phyloP scores from a whole-genome alignment of 2,888 invertebrate species.

The Pyrgus malvae region DNA sequence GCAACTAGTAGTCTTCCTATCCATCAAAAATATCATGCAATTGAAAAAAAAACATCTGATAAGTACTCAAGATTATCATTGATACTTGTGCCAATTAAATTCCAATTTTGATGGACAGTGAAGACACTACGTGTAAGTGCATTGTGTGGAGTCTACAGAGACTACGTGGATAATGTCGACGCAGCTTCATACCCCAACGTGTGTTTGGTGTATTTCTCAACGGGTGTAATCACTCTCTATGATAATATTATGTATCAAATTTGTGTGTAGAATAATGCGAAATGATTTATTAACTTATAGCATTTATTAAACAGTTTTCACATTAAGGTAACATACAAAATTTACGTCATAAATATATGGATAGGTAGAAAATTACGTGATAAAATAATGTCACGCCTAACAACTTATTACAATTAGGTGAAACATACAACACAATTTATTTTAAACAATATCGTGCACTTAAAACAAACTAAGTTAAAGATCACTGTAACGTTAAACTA shows the following conservation, averaged over 20 bases:
- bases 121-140: constrained; percentile 51
- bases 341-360: constrained; percentile 72
- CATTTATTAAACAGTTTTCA: constrained; percentile 78
- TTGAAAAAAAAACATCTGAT: neutral
- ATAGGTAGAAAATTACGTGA: constrained; percentile 70
- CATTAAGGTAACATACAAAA: constrained; percentile 79
- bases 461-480: constrained; percentile 76
- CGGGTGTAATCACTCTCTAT: constrained; percentile 11
- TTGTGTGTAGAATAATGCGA: constrained; percentile 74
- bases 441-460: constrained; percentile 80
- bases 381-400: constrained; percentile 77
- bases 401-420: constrained; percentile 77
- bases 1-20: constrained; percentile 52
- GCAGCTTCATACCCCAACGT: constrained; percentile 6
- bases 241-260: constrained; percentile 21
- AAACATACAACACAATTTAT: constrained; percentile 79
- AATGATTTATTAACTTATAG: constrained; percentile 73
- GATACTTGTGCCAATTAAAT: neutral
- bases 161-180: constrained; percentile 21
- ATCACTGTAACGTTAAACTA: constrained; percentile 78
- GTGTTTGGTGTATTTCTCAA: constrained; percentile 2
- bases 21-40: constrained; percentile 41
- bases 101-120: constrained; percentile 49
- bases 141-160: constrained; percentile 39
- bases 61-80: neutral